These are phyloP conservation scores for Xyrauchen texanus DNA, from an alignment of 2,113 vertebrate species.

Conservation along the genomic window DNA sequence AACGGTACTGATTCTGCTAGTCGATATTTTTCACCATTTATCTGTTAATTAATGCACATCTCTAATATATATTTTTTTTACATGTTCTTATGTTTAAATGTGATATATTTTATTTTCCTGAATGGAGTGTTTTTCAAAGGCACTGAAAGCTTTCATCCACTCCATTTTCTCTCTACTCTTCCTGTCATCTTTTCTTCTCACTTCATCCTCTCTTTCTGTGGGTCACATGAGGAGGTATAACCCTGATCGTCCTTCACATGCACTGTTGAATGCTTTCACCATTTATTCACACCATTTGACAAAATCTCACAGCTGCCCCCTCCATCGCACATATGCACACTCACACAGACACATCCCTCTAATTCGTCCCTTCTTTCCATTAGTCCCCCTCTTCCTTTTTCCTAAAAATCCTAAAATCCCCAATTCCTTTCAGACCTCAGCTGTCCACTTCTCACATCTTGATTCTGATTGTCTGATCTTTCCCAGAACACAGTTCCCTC, in stretches of 20 bases:
- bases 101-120: background rate
- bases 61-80: too few species aligned
- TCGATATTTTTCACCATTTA: too few species aligned
- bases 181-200: background rate
- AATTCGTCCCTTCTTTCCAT: background rate
- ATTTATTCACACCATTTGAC: conserved; percentile 25
- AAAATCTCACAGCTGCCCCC: conserved; percentile 20
- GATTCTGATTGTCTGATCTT: background rate
- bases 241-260: conserved; percentile 16
- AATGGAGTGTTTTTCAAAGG: background rate
- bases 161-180: background rate
- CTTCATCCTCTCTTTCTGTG: background rate
- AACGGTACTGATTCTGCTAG: too few species aligned
- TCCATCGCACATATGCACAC: background rate
- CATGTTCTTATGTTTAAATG: too few species aligned
- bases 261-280: conserved; percentile 13
- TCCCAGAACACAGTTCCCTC: conserved; percentile 29
- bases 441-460: background rate
- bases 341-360: too few species aligned
- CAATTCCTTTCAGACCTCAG: background rate
- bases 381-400: conserved; percentile 3
- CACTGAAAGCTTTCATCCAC: background rate
- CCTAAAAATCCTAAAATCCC: conserved; percentile 8
- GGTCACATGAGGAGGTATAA: conserved; percentile 23
- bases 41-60: too few species aligned